Evolutionary conservation across 1,140 invertebrate species (phyloP).

Genomic region (Mizuhopecten yessoensis): DNA sequence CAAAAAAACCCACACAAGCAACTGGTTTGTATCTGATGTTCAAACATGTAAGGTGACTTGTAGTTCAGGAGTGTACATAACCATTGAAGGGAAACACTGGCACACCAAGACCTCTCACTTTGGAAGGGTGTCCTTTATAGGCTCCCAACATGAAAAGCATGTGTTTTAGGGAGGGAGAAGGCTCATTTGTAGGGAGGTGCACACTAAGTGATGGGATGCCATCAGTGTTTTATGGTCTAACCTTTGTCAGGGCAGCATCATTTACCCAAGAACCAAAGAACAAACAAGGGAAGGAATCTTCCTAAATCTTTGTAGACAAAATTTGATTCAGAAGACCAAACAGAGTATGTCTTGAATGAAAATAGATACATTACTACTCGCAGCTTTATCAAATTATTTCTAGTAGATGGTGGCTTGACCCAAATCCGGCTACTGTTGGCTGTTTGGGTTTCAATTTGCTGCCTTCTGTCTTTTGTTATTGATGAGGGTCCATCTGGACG

Average conservation of each 20-base stretch:
- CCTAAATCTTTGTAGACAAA: neutral
- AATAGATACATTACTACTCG: neutral
- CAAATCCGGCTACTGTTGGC: neutral
- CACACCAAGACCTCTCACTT: neutral
- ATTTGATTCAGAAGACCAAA: neutral
- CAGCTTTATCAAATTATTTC: neutral
- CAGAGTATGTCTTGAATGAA: neutral
- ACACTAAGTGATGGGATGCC: neutral
- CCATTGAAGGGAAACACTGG: neutral
- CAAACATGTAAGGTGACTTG: neutral
- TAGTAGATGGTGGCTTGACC: neutral
- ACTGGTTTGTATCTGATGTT: neutral
- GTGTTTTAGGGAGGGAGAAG: neutral
- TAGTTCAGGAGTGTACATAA: neutral
- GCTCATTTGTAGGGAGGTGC: neutral
- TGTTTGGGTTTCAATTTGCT: neutral
- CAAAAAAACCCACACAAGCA: no score
- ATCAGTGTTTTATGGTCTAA: neutral
- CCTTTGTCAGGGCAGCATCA: neutral
- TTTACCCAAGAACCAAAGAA: neutral
- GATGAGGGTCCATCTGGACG: constrained; percentile 14
- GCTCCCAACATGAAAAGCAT: neutral
- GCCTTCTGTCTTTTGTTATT: neutral
- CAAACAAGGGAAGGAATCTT: neutral
- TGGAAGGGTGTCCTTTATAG: neutral